Percentiles rank a stretch among this genome's conserved stretches.
phyloP scores from a whole-genome alignment of 2,797 vertebrate species.

The Brachymystax lenok region DNA sequence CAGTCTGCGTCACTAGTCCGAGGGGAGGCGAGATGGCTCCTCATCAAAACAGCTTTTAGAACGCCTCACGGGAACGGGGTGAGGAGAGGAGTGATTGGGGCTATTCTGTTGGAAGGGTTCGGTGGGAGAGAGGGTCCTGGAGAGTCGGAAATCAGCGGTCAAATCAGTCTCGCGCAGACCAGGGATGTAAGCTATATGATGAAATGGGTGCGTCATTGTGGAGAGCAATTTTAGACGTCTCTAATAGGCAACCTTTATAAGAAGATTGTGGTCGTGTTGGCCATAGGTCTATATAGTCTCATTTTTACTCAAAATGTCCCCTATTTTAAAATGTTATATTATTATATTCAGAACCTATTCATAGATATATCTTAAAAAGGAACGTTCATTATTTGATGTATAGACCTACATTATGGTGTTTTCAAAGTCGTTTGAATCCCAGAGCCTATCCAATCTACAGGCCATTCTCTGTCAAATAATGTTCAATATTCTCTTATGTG shows the following conservation, averaged over 20 bases:
- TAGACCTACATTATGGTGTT: not conserved
- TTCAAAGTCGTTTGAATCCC: not conserved
- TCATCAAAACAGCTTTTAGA: conserved; percentile 91
- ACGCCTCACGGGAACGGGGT: conserved; percentile 69
- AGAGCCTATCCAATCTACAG: not conserved
- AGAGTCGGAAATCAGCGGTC: conserved; percentile 70
- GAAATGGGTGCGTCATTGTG: conserved; percentile 50
- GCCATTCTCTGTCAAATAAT: not conserved
- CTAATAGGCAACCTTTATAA: conserved; percentile 4
- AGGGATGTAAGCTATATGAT: conserved; percentile 31
- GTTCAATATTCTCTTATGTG: not conserved
- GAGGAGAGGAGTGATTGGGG: conserved; percentile 74
- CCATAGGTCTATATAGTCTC: not conserved
- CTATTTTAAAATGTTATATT: not conserved
- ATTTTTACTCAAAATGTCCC: not conserved
- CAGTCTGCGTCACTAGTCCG: not conserved
- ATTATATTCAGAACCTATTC: not conserved
- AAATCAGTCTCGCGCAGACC: conserved; percentile 49
- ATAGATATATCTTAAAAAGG: not conserved
- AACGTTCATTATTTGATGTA: not conserved
- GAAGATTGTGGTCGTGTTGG: not conserved
- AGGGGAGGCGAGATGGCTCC: conserved; percentile 75
- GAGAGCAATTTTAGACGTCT: conserved; percentile 14
- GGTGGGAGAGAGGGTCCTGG: conserved; percentile 64
- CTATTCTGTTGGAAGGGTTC: conserved; percentile 69